Base-by-base conservation (phyloP, 2,113 vertebrate species). In the Hiodon alosoides region DNA sequence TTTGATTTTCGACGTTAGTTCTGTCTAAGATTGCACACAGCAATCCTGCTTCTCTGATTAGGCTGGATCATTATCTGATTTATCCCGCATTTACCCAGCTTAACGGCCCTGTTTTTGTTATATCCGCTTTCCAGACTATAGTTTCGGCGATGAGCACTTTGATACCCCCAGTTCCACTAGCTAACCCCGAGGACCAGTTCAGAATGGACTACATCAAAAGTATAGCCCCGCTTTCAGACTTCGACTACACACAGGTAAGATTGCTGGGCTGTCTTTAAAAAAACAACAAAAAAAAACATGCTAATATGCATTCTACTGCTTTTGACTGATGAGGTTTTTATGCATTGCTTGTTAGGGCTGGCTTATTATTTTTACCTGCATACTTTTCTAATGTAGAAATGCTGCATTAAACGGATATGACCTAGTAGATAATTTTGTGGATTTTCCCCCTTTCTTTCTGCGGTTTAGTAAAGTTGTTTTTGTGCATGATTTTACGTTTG, bases 131-230 rank as follows among this genome's bases (percentile, higher is more conserved):
- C 53, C 80, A 98, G 96, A 98, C 96, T 67, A 98, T 99, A 89
- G 94, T 98, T 91, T 98, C 97, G 73, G 97, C 97, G 71, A 99
- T 99, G 97, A 95, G 95, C 91, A 99, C 96, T 88, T 96, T 99
- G 91, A 99, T 95, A 91, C 97, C 97, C 83, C 97, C 97, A 65
- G 96, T 99, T 87, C 94, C 94, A 46, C 85, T 99, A 89, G 96
- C 94, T 88, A 98, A 97, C 85, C 95, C 95, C 75, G 95, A 97
- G 86, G 95, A 99, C 90, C 96, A 98, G 58, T 98, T 98, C 88
- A 93, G 97, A 89, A 93, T 96, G 80, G 96, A 99, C 86, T 99
- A 97, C 86, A 98, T 99, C 93, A 97, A 98, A 91, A 98, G 95
- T 91, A 97, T 99, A 92, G 96, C 95, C 73, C 95, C 93, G 64